These are phyloP conservation scores for Rugalucina vietnamica DNA, from an alignment of 2,888 invertebrate species.

Conservation along the genomic window DNA sequence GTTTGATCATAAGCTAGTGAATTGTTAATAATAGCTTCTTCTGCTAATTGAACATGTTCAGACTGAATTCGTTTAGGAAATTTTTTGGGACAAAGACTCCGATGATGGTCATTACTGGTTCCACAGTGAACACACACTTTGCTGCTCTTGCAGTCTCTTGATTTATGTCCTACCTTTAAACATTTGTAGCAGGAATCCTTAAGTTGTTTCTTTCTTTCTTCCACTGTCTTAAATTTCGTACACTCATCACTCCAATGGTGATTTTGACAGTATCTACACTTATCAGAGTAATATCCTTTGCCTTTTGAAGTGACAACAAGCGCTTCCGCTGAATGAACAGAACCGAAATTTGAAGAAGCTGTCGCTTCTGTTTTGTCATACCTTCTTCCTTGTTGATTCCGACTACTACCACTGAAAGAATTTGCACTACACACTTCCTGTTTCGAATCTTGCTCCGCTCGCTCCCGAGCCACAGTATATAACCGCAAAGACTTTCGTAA, in stretches of 20 bases:
- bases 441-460: not conserved
- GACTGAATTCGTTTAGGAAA: not conserved
- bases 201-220: conserved; percentile 18
- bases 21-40: not conserved
- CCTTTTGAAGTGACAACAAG: not conserved
- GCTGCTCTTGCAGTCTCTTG: conserved; percentile 14
- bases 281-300: conserved; percentile 6
- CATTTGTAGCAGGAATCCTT: conserved; percentile 30
- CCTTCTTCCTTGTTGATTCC: not conserved
- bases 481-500: not conserved
- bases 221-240: conserved; percentile 25
- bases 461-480: not conserved
- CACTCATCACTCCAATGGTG: conserved; percentile 38
- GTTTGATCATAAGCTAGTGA: not conserved
- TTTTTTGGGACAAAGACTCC: conserved; percentile 31
- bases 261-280: conserved; percentile 11
- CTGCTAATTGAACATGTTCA: not conserved
- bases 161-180: conserved; percentile 15
- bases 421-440: not conserved
- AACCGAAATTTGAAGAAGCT: not conserved
- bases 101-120: conserved; percentile 26
- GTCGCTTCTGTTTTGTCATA: not conserved
- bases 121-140: conserved; percentile 34
- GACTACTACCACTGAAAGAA: not conserved
- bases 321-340: not conserved